phyloP scores from a whole-genome alignment of 2,113 vertebrate species.

The Chiloscyllium plagiosum region DNA sequence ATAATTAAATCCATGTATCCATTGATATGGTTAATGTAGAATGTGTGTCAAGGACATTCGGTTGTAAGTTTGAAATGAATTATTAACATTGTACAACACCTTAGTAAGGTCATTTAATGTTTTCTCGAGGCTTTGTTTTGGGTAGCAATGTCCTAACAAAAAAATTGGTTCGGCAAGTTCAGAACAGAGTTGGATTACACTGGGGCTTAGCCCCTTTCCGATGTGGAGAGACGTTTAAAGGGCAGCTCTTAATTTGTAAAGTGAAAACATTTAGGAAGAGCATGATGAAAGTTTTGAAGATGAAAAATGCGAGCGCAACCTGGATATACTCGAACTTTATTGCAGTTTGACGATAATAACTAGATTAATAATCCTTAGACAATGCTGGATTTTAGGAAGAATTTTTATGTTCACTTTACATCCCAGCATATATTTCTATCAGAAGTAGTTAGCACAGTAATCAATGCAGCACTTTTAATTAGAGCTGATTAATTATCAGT shows the following conservation, averaged over 20 bases:
- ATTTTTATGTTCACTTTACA: neutral
- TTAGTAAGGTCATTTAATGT: neutral
- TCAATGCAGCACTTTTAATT: neutral
- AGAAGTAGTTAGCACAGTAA: neutral
- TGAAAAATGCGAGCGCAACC: neutral
- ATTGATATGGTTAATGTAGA: neutral
- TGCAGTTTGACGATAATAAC: neutral
- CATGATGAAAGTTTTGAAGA: neutral
- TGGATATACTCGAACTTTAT: neutral
- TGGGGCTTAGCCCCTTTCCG: neutral
- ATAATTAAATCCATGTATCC: neutral
- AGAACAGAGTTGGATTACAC: neutral
- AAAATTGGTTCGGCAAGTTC: neutral
- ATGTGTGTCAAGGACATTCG: neutral
- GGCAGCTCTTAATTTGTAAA: neutral
- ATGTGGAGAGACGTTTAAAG: neutral
- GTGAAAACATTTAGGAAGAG: neutral
- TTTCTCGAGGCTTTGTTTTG: neutral
- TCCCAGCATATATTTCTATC: neutral
- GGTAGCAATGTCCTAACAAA: neutral
- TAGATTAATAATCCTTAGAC: neutral
- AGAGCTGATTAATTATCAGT: neutral
- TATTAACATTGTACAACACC: neutral
- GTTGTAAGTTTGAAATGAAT: neutral
- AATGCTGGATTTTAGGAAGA: neutral